A percentile compares a stretch with the other conserved stretches of the same genome.
Conservation (phyloP, 2,888 invertebrate species). For the Spatulosminthurus flaviceps region DNA sequence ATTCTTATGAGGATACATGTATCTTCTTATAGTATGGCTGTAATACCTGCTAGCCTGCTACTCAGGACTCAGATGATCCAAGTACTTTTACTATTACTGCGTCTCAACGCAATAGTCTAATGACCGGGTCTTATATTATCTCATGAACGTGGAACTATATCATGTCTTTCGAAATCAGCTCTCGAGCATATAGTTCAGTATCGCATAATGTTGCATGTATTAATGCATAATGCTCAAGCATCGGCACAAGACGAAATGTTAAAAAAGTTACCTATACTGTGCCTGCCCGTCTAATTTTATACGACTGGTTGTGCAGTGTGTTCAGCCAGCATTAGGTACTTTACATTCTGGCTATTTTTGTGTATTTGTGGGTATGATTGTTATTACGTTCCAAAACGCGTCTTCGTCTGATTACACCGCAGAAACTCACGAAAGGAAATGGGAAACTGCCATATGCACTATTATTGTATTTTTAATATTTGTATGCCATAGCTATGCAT, state of each 20-base stretch:
- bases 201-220: background rate
- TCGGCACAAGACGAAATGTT: background rate
- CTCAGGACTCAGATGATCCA: background rate
- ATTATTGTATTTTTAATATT: no score
- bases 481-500: no score
- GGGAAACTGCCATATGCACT: no score
- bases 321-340: no score
- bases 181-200: background rate
- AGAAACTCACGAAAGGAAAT: no score
- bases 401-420: no score
- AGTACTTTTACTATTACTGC: constrained; percentile 12
- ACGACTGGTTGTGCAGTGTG: no score
- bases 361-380: no score
- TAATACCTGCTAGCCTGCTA: constrained; percentile 9
- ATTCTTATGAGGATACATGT: background rate
- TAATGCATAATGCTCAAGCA: background rate
- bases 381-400: no score
- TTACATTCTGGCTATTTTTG: no score
- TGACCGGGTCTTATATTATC: constrained; percentile 5
- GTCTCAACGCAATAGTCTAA: constrained; percentile 16
- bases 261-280: no score
- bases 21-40: background rate
- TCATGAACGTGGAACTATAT: constrained; percentile 21
- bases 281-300: no score
- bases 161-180: background rate